Evolutionary conservation across 2,113 vertebrate species (phyloP).

Genomic region (Protomyctophum bolini): DNA sequence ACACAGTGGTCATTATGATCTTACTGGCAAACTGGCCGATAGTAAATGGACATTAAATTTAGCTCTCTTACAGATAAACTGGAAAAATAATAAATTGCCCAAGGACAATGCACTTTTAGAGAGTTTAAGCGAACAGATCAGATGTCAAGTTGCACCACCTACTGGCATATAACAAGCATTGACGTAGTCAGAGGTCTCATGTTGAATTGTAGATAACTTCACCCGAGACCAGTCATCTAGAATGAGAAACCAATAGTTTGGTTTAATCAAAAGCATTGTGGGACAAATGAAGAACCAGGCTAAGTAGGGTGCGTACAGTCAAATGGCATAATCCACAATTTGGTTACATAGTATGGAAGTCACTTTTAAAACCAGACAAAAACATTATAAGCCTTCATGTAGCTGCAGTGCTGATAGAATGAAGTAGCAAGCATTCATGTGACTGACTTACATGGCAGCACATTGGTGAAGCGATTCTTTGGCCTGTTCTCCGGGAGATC

Average conservation of each 20-base stretch:
- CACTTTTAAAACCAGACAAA: not conserved
- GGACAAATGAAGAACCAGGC: not conserved
- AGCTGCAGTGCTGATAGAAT: not conserved
- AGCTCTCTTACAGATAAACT: too few species aligned
- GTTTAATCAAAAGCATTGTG: not conserved
- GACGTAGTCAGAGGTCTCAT: conserved; percentile 80
- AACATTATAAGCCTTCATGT: not conserved
- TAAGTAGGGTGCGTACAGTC: not conserved
- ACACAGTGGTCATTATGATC: too few species aligned
- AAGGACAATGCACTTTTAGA: too few species aligned
- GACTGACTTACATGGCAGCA: conserved; percentile 83
- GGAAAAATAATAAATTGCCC: not conserved
- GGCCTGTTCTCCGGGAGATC: conserved; percentile 70
- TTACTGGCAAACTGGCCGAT: too few species aligned
- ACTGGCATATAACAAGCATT: conserved; percentile 87
- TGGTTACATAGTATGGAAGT: not conserved
- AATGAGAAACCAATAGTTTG: not conserved
- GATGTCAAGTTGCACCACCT: conserved; percentile 39
- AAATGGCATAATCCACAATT: not conserved
- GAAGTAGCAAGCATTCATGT: not conserved
- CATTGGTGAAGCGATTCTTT: conserved; percentile 86
- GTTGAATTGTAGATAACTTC: conserved; percentile 55
- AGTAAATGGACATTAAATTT: too few species aligned
- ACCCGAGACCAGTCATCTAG: conserved; percentile 85
- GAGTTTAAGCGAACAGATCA: not conserved